Percentiles rank a stretch among this genome's conserved stretches.
phyloP scores from a whole-genome alignment of 1,140 invertebrate genomes.

The Meloidogyne chitwoodi region DNA sequence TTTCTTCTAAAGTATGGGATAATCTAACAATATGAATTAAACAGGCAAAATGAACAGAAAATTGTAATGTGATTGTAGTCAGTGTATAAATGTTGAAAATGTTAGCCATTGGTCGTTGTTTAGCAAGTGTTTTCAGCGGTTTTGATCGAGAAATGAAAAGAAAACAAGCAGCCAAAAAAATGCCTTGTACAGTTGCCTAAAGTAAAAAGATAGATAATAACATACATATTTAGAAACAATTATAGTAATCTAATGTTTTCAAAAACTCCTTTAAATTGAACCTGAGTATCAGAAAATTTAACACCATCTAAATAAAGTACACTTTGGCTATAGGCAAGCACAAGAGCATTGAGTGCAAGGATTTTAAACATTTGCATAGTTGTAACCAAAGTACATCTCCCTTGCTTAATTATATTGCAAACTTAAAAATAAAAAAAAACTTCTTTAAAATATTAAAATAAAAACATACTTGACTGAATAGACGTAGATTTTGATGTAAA shows the following conservation, averaged over 20 bases:
- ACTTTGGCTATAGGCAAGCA: constrained; percentile 95
- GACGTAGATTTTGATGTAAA: constrained; percentile 96
- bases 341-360: constrained; percentile 92
- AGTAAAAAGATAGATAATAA: constrained; percentile 25
- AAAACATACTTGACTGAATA: constrained; percentile 78
- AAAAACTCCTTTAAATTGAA: constrained; percentile 57
- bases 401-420: constrained; percentile 97
- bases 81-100: constrained; percentile 98
- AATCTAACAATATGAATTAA: constrained; percentile 77
- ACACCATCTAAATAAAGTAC: constrained; percentile 96
- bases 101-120: constrained; percentile 88
- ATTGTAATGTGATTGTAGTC: constrained; percentile 87
- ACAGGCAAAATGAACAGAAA: constrained; percentile 86
- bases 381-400: constrained; percentile 93
- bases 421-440: constrained; percentile 67
- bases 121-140: constrained; percentile 86
- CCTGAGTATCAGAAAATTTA: constrained; percentile 94
- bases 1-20: constrained; percentile 52
- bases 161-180: constrained; percentile 89
- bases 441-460: not conserved
- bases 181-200: constrained; percentile 63
- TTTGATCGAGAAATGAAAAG: constrained; percentile 96
- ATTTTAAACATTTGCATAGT: constrained; percentile 99
- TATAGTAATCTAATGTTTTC: not conserved
- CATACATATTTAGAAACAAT: constrained; percentile 27